Conservation (phyloP, 2,113 vertebrate genomes). For the Petromus typicus region DNA sequence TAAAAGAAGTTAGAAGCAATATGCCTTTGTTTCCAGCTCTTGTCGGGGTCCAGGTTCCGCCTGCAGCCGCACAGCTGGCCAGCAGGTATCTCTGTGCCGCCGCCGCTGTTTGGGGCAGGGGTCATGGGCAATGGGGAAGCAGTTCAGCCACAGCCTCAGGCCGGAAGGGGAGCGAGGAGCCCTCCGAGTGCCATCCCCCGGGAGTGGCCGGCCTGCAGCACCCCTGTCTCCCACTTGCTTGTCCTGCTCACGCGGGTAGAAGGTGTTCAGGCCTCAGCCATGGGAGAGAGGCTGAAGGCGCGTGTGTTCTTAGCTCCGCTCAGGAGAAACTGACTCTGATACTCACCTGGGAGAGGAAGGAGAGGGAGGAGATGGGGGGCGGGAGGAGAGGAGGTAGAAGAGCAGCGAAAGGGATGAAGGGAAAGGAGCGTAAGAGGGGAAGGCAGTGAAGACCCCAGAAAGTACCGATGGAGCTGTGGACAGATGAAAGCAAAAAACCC, state of each 20-base stretch:
- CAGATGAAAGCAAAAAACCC: not conserved
- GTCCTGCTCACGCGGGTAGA: not conserved
- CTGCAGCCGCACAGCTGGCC: not conserved
- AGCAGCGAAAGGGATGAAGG: not conserved
- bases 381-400: not conserved
- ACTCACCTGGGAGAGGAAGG: not conserved
- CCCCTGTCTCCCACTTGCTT: not conserved
- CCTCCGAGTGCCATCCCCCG: not conserved
- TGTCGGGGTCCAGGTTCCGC: not conserved
- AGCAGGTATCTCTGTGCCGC: not conserved
- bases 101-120: accelerated
- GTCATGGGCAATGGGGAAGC: not conserved
- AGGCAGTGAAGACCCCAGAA: not conserved
- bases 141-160: not conserved
- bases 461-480: accelerated
- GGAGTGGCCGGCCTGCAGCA: not conserved
- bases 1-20: slow-evolving; percentile 81
- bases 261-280: not conserved
- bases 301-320: not conserved
- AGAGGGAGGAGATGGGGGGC: not conserved
- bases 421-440: no score
- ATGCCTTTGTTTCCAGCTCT: slow-evolving; percentile 76
- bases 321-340: not conserved
- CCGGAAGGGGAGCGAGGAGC: not conserved
- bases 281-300: not conserved